Conservation (phyloP, 1,140 invertebrate species). For the Alviniconcha marisindica region DNA sequence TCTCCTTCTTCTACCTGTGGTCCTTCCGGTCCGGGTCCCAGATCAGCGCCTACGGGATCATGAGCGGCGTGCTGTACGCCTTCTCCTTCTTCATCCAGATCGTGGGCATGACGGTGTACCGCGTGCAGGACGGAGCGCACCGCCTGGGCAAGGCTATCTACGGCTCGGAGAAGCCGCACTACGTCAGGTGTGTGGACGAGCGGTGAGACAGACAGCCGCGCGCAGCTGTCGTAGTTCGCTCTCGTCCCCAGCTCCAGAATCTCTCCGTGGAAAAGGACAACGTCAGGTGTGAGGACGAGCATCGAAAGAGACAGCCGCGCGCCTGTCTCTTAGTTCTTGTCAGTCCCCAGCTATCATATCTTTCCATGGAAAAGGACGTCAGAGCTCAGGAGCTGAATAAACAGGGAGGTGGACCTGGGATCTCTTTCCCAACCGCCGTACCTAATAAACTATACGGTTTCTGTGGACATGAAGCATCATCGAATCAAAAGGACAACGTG, state of each 20-base stretch:
- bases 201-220: neutral
- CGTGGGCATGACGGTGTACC: conserved; percentile 58
- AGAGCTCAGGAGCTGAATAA: too few relatives aligned
- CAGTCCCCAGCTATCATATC: too few relatives aligned
- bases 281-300: neutral
- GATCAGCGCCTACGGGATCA: conserved; percentile 51
- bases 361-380: too few relatives aligned
- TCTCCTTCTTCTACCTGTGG: conserved; percentile 49
- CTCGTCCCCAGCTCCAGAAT: neutral
- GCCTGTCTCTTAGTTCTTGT: neutral
- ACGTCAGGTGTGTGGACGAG: conserved; percentile 22
- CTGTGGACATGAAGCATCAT: too few relatives aligned
- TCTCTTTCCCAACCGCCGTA: too few relatives aligned
- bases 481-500: too few relatives aligned
- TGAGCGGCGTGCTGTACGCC: conserved; percentile 49
- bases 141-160: conserved; percentile 42
- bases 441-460: too few relatives aligned
- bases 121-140: conserved; percentile 41
- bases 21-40: conserved; percentile 27
- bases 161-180: conserved; percentile 39
- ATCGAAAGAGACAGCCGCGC: neutral
- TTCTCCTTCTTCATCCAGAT: conserved; percentile 56
- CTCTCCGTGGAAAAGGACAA: neutral
- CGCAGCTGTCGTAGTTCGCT: neutral
- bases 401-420: too few relatives aligned